Percentiles rank a stretch among this genome's conserved stretches.
phyloP scores from a whole-genome alignment of 1,140 invertebrate genomes.

The Whitmania pigra region DNA sequence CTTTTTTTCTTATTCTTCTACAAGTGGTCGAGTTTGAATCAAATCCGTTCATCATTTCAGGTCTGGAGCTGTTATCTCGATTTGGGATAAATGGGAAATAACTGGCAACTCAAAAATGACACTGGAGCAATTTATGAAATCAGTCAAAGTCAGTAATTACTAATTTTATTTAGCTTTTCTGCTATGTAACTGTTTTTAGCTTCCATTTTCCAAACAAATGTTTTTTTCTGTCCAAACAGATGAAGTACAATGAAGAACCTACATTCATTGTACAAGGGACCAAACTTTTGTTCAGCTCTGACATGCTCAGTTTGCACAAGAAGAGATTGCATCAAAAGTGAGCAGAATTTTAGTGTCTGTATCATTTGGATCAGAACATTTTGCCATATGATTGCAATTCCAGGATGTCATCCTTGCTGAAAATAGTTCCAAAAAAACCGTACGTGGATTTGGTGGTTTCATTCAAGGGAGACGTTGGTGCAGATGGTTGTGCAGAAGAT shows the following conservation, averaged over 20 bases:
- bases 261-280: slow-evolving; percentile 36
- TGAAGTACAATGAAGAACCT: slow-evolving; percentile 32
- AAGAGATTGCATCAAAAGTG: slow-evolving; percentile 38
- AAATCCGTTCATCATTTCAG: slow-evolving; percentile 26
- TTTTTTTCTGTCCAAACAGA: slow-evolving; percentile 28
- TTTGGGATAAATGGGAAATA: slow-evolving; percentile 42
- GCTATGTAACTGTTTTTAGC: neutral
- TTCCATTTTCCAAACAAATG: no score
- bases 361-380: neutral
- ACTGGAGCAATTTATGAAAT: slow-evolving; percentile 37
- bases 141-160: slow-evolving; percentile 34
- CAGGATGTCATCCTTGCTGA: slow-evolving; percentile 34
- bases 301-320: slow-evolving; percentile 35
- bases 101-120: slow-evolving; percentile 35
- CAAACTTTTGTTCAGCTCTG: slow-evolving; percentile 40
- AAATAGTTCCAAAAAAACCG: slow-evolving; percentile 28
- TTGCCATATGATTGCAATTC: neutral
- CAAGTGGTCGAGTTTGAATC: neutral
- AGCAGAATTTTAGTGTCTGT: slow-evolving; percentile 33
- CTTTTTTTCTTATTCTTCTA: slow-evolving; percentile 11
- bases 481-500: slow-evolving; percentile 28
- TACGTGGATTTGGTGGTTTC: slow-evolving; percentile 39
- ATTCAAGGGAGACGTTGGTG: slow-evolving; percentile 27
- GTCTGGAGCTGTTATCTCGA: slow-evolving; percentile 35
- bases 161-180: neutral